phyloP scores from a whole-genome alignment of 1,140 invertebrate species.

The Branchinecta lynchi region DNA sequence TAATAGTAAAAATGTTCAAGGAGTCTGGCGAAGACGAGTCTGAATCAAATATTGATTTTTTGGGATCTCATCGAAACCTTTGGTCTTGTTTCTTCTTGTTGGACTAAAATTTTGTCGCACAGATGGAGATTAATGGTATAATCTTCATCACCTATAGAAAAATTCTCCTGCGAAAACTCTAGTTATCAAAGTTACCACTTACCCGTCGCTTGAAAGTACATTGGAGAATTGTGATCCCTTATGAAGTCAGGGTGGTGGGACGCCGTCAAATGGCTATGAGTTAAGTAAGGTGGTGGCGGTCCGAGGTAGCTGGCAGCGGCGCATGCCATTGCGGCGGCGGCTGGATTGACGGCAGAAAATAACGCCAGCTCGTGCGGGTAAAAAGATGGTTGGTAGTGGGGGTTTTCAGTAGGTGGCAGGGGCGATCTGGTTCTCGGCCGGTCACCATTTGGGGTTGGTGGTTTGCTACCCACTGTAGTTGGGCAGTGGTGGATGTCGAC shows the following conservation, averaged over 20 bases:
- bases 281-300: conserved; percentile 11
- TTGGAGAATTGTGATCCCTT: conserved; percentile 16
- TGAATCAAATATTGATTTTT: too few species aligned
- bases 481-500: too few species aligned
- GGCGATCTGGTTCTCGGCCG: background rate
- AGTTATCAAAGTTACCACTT: background rate
- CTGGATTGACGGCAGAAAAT: conserved; percentile 2
- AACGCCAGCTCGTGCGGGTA: background rate
- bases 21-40: too few species aligned
- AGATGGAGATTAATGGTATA: too few species aligned
- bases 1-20: too few species aligned
- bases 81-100: too few species aligned
- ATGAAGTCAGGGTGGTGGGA: background rate
- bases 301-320: conserved; percentile 7
- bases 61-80: too few species aligned
- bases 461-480: too few species aligned
- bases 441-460: background rate
- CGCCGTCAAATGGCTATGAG: background rate
- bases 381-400: background rate
- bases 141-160: background rate
- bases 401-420: background rate
- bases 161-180: background rate
- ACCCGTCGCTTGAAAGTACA: conserved; percentile 21
- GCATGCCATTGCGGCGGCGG: conserved; percentile 14
- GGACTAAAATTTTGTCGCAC: too few species aligned